Conservation (phyloP, 2,113 vertebrate species). For the Tragelaphus strepsiceros region DNA sequence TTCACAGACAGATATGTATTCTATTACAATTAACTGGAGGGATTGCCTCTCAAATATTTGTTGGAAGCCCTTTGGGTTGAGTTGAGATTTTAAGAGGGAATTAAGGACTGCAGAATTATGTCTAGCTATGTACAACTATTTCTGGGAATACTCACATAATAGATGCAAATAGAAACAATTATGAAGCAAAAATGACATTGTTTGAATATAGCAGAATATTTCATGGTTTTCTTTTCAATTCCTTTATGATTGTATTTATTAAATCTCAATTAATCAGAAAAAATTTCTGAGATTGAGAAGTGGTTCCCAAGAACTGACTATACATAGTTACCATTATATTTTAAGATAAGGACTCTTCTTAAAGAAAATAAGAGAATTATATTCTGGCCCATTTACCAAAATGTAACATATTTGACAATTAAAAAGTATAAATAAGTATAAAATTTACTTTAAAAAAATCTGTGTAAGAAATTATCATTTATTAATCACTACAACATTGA, state of each 20-base stretch:
- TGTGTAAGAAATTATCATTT: background rate
- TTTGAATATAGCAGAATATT: conserved; percentile 11
- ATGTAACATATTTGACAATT: background rate
- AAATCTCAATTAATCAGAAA: conserved; percentile 7
- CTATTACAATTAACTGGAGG: conserved; percentile 41
- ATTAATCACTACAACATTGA: background rate
- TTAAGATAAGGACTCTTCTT: background rate
- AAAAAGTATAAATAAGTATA: background rate
- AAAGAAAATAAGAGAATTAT: background rate
- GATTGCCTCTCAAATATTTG: background rate
- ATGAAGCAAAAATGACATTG: background rate
- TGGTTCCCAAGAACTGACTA: background rate
- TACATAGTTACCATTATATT: background rate
- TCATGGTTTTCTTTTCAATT: background rate
- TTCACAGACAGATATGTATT: conserved; percentile 18
- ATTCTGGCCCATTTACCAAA: background rate
- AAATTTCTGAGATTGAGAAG: background rate
- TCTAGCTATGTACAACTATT: conserved; percentile 12
- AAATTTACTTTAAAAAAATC: background rate
- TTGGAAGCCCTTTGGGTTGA: background rate
- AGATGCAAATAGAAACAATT: conserved; percentile 10
- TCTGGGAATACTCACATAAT: background rate
- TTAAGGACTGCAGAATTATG: background rate
- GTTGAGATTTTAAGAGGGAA: background rate
- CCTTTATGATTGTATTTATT: background rate